Percentiles rank a stretch among this genome's conserved stretches.
phyloP scores from a whole-genome alignment of 2,888 invertebrate genomes.

The Malacosoma neustria region DNA sequence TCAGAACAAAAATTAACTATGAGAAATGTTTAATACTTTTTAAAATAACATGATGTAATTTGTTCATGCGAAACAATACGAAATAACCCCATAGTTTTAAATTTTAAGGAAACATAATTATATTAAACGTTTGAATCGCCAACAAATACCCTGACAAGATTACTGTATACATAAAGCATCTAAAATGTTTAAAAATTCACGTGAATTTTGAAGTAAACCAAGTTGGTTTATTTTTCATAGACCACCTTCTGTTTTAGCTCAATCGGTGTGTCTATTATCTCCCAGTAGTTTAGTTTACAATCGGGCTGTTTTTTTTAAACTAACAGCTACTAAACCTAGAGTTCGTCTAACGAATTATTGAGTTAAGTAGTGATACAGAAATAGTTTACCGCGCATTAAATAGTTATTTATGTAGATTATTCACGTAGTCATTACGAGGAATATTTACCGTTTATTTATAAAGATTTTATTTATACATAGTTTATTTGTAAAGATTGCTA shows the following conservation, averaged over 20 bases:
- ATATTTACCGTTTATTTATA: background rate
- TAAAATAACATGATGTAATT: too few relatives aligned
- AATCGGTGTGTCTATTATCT: conserved; percentile 72
- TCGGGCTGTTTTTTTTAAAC: conserved; percentile 31
- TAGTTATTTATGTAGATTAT: background rate
- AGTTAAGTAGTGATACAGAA: background rate
- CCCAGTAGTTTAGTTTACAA: conserved; percentile 45
- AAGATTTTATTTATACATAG: too few relatives aligned
- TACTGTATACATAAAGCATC: conserved; percentile 17
- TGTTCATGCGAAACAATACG: conserved; percentile 5
- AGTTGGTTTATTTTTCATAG: conserved; percentile 27
- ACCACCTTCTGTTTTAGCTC: conserved; percentile 65
- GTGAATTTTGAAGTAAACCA: conserved; percentile 20
- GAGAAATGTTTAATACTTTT: too few relatives aligned
- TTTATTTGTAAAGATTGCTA: too few relatives aligned
- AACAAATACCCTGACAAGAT: conserved; percentile 13
- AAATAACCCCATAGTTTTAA: conserved; percentile 1
- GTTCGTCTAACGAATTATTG: conserved; percentile 5
- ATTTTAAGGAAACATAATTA: conserved; percentile 4
- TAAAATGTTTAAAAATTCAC: conserved; percentile 28
- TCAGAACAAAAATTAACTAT: too few relatives aligned
- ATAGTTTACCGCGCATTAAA: background rate
- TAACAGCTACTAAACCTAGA: conserved; percentile 17
- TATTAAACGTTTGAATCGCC: conserved; percentile 8
- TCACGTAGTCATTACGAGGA: conserved; percentile 1